phyloP scores from a whole-genome alignment of 2,113 vertebrate species.

The Grus americana region DNA sequence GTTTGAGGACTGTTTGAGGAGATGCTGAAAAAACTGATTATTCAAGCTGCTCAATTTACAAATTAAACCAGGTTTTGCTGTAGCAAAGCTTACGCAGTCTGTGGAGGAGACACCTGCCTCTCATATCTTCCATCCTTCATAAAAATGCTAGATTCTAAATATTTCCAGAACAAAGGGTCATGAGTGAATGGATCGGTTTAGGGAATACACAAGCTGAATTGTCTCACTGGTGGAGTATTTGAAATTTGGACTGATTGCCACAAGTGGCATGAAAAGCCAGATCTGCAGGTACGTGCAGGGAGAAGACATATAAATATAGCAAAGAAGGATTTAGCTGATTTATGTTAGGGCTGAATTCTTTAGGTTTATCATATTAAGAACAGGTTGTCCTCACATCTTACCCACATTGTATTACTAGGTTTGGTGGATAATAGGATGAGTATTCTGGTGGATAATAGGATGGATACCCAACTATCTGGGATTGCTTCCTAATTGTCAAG shows the following conservation, averaged over 20 bases:
- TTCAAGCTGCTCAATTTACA: not conserved
- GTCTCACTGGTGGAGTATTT: not conserved
- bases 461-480: not conserved
- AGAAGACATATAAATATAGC: not conserved
- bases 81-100: not conserved
- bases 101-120: not conserved
- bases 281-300: not conserved
- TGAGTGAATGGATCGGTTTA: not conserved
- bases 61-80: not conserved
- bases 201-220: not conserved
- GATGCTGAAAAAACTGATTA: not conserved
- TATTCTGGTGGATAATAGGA: not conserved
- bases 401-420: not conserved
- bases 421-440: not conserved
- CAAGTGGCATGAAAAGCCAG: not conserved
- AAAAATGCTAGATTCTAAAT: not conserved
- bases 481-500: not conserved
- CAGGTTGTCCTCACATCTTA: not conserved
- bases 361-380: not conserved
- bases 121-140: not conserved
- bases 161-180: not conserved
- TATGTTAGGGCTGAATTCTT: not conserved
- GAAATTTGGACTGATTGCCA: not conserved
- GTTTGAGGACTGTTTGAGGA: not conserved
- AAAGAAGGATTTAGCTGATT: not conserved